These are phyloP conservation scores for Sinohyriopsis cumingii DNA, from an alignment of 2,888 invertebrate genomes.

Conservation along the genomic window DNA sequence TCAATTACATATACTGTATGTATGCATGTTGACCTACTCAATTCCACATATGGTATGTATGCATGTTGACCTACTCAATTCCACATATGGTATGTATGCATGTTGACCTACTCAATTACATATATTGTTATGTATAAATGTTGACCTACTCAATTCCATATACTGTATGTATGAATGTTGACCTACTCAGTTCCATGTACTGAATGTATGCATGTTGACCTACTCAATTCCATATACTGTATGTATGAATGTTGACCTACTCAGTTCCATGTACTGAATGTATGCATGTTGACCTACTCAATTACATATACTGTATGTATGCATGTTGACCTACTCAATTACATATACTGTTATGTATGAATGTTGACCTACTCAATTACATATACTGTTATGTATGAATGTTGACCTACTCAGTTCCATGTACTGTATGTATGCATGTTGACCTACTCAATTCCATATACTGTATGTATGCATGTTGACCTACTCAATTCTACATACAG, in stretches of 20 bases:
- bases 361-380: too few relatives aligned
- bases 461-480: conserved; percentile 8
- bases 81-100: conserved; percentile 66
- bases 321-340: conserved; percentile 66
- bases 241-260: conserved; percentile 57
- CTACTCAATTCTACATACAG: conserved; percentile 76
- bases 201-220: conserved; percentile 8
- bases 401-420: conserved; percentile 76
- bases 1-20: too few relatives aligned
- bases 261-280: conserved; percentile 73
- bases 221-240: conserved; percentile 76
- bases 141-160: conserved; percentile 76
- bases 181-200: conserved; percentile 76
- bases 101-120: too few relatives aligned
- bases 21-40: conserved; percentile 61
- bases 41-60: conserved; percentile 73
- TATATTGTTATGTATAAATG: background rate
- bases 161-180: background rate
- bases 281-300: conserved; percentile 61
- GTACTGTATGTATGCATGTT: background rate
- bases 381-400: background rate
- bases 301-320: background rate
- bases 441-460: conserved; percentile 76
- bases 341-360: background rate
- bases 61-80: conserved; percentile 77